Evolutionary conservation across 2,113 vertebrate genomes (phyloP).

Genomic region (Mionectes macconnelli): DNA sequence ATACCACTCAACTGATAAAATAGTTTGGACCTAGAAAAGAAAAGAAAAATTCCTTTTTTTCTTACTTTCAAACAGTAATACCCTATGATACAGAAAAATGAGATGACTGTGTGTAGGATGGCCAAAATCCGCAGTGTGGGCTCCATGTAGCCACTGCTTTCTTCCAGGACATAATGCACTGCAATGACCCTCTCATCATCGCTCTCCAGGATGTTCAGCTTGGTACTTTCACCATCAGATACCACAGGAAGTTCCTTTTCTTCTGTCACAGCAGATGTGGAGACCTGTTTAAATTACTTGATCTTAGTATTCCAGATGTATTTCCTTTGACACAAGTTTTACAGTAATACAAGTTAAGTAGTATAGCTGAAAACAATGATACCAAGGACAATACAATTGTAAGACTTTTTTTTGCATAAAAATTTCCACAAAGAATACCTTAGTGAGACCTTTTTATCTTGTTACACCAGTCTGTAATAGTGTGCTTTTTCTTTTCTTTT

Average conservation of each 20-base stretch:
- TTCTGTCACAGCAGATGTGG: conserved; percentile 87
- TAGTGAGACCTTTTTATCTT: not conserved
- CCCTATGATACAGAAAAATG: conserved; percentile 98
- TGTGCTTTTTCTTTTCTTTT: not conserved
- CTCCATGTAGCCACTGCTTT: conserved; percentile 98
- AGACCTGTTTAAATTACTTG: conserved; percentile 79
- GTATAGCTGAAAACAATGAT: not conserved
- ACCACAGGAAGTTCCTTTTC: conserved; percentile 77
- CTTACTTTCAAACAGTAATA: conserved; percentile 95
- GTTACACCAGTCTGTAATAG: not conserved
- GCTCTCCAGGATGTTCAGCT: conserved; percentile 46
- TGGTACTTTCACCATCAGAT: conserved; percentile 47
- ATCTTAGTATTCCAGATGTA: not conserved
- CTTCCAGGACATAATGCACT: conserved; percentile 91
- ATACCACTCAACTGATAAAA: not conserved
- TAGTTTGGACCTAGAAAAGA: not conserved
- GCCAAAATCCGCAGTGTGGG: conserved; percentile 90
- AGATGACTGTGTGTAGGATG: conserved; percentile 92
- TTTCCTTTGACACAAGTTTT: not conserved
- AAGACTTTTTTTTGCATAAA: not conserved
- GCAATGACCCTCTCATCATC: conserved; percentile 67
- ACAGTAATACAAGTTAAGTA: not conserved
- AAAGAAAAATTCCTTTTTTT: not conserved
- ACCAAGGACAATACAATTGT: not conserved
- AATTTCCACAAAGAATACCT: not conserved